Percentiles rank a stretch among this genome's conserved stretches.
Conservation (phyloP, 2,797 vertebrate genomes). For the Anniella stebbinsi region DNA sequence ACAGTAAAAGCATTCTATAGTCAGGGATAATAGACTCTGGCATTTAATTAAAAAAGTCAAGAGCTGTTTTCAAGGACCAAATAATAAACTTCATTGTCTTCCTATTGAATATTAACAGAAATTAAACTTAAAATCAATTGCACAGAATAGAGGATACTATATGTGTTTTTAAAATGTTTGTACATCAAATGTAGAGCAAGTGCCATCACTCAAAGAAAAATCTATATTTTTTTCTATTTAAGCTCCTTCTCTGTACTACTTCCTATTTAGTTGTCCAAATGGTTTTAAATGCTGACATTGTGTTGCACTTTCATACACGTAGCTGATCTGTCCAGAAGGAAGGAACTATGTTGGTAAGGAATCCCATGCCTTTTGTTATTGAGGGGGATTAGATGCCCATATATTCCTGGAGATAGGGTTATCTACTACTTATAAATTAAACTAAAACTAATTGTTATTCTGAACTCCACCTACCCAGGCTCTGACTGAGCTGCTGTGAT, state of each 20-base stretch:
- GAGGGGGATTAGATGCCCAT: too few species aligned
- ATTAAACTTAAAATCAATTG: conserved; percentile 57
- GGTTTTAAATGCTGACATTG: neutral
- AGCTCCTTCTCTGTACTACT: neutral
- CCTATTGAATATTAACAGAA: conserved; percentile 62
- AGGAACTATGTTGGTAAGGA: neutral
- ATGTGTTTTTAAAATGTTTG: neutral
- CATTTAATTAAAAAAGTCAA: conserved; percentile 75
- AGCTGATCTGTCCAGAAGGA: neutral
- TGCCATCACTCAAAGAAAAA: neutral
- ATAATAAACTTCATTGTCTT: conserved; percentile 69
- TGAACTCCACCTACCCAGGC: neutral
- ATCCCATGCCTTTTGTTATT: neutral
- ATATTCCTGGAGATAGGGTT: neutral
- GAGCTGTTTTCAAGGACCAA: conserved; percentile 62
- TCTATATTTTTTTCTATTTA: neutral
- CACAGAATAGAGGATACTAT: neutral
- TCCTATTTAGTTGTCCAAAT: neutral
- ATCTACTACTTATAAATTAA: neutral
- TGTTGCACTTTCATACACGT: neutral
- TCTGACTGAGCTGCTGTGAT: neutral
- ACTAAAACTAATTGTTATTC: neutral
- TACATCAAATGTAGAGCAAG: conserved; percentile 6
- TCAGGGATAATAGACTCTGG: conserved; percentile 65
- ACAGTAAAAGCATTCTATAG: conserved; percentile 62